Percentiles rank a stretch among this genome's conserved stretches.
phyloP scores from a whole-genome alignment of 2,113 vertebrate species.

The Melierax canorus region DNA sequence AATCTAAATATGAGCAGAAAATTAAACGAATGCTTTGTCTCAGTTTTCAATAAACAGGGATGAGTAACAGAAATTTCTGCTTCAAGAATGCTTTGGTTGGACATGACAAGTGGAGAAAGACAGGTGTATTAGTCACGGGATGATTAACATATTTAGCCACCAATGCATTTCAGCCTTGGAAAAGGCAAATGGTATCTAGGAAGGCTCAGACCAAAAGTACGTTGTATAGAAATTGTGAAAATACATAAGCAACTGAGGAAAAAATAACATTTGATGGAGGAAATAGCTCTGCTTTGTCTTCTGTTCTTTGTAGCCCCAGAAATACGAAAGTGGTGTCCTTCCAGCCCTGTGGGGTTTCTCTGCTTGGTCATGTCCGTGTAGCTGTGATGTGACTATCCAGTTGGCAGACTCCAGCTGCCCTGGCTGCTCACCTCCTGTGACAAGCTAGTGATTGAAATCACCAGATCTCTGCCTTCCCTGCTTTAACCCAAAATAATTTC shows the following conservation, averaged over 20 bases:
- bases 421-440: constrained; percentile 8
- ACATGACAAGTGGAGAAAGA: background rate
- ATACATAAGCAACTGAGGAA: background rate
- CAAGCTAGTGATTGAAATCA: constrained; percentile 4
- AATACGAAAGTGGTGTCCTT: background rate
- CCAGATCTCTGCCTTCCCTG: constrained; percentile 10
- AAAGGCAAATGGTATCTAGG: background rate
- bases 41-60: background rate
- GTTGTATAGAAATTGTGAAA: background rate
- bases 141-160: background rate
- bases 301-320: background rate
- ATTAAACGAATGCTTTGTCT: background rate
- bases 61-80: background rate
- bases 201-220: background rate
- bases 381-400: background rate
- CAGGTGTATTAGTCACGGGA: background rate
- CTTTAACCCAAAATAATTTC: constrained; percentile 14
- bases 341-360: background rate
- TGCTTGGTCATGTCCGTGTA: background rate
- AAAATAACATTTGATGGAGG: background rate
- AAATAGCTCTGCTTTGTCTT: background rate
- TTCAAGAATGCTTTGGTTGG: background rate
- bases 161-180: background rate
- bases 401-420: constrained; percentile 6
- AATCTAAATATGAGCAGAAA: background rate